Base-by-base conservation (phyloP, 2,797 vertebrate species). In the Cyprinella venusta region DNA sequence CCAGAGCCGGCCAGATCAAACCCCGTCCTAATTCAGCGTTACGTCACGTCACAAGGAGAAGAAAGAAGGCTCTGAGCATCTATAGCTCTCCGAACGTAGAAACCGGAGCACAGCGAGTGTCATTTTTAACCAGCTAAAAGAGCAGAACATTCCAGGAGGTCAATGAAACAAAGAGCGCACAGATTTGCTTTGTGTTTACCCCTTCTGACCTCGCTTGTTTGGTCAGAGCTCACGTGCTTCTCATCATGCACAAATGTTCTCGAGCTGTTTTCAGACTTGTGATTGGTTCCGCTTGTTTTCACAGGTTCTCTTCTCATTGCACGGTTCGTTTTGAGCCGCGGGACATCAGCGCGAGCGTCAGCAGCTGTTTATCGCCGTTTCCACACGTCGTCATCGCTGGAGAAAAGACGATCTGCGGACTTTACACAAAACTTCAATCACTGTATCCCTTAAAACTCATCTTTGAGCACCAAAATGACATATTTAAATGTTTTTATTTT, bases 201-300 rank as follows among this genome's bases (percentile, higher is more conserved):
- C 50, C 82, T 87, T 74, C 85, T 87, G 65, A 82, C 83, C 76
- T 90, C 88, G 84, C 12, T 15, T 15, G 4, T 91, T 90, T 87
- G 86, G 26, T 70, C 67, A 26, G 9, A 59, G 30, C 84, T 76
- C 76, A 69, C 30, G 48, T 79, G 83, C 77, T 79, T 85, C 80
- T 50, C 72, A 40, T 77, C 50, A 77, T 38, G 33, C 40, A 48
- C 13, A 67, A n/a, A 56, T 36, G 52, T 24, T 18, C n/a, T 81
- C 54, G 50, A 15, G 19, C 68, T 64, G 63, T 74, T 69, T 74
- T 82, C 56, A 64, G 24, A 13, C 70, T 72, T 52, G 4, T 5
- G 45, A 52, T 72, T 52, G 24, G 45, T 13, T 52, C 12, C 69
- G 45, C 69, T 71, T 18, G 45, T 30, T 71, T 50, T 50, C 26